Conservation (phyloP, 1,140 invertebrate genomes). For the Halesus radiatus region DNA sequence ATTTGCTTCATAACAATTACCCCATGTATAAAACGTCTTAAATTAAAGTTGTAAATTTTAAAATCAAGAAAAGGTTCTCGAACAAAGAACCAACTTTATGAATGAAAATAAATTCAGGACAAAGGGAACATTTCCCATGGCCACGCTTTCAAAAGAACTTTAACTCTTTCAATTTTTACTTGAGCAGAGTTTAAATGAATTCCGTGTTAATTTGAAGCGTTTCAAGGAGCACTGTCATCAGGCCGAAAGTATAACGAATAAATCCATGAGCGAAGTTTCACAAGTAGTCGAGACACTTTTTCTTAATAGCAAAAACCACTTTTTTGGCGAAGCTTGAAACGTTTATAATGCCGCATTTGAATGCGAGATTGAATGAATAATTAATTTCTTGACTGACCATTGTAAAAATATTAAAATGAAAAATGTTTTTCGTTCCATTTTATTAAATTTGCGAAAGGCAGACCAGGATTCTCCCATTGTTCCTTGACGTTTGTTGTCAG, state of each 20-base stretch:
- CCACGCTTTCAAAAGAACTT: constrained; percentile 12
- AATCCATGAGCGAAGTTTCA: background rate
- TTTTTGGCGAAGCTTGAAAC: no score
- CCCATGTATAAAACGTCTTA: background rate
- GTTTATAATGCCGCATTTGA: no score
- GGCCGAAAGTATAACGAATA: background rate
- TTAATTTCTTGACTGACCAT: no score
- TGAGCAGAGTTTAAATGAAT: constrained; percentile 38
- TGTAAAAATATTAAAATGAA: no score
- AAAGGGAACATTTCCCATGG: constrained; percentile 9
- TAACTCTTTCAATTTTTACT: constrained; percentile 40
- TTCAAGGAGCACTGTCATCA: constrained; percentile 23
- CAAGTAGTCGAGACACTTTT: constrained; percentile 6
- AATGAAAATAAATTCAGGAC: constrained; percentile 30
- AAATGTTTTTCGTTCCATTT: no score
- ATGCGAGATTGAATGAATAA: no score
- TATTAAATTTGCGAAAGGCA: no score
- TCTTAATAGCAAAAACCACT: background rate
- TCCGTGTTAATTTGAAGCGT: constrained; percentile 37
- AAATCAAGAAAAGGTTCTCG: constrained; percentile 2
- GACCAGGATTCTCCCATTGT: no score
- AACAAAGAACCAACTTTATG: constrained; percentile 14
- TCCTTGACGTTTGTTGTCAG: no score
- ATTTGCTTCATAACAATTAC: background rate
- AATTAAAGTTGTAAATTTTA: constrained; percentile 7